Evolutionary conservation across 2,113 vertebrate genomes (phyloP).

Genomic region (Bucco capensis): DNA sequence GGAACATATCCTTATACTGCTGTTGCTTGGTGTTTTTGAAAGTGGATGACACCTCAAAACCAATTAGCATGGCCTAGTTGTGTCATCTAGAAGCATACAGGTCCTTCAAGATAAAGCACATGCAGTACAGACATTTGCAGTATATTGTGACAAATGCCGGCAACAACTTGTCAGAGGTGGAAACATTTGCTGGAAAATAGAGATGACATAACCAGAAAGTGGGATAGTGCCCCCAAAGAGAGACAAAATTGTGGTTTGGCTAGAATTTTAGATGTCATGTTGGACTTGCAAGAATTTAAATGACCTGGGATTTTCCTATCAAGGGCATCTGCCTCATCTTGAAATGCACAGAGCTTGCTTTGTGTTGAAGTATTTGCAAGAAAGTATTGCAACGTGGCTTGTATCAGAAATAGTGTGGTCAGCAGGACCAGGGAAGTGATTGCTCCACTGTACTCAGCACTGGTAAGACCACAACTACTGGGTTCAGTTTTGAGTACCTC

Average conservation of each 20-base stretch:
- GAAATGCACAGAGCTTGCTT: not conserved
- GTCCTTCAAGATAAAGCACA: not conserved
- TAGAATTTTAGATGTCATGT: not conserved
- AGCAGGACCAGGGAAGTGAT: not conserved
- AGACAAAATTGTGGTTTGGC: not conserved
- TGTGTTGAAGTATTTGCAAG: not conserved
- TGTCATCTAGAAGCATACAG: not conserved
- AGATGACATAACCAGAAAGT: not conserved
- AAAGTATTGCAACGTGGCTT: not conserved
- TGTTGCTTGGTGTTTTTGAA: constrained; percentile 5
- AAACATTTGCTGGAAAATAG: not conserved
- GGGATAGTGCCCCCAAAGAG: not conserved
- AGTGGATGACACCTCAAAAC: not conserved
- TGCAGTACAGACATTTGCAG: not conserved
- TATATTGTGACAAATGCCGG: not conserved
- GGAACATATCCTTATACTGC: not conserved
- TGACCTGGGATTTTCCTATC: not conserved
- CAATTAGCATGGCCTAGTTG: constrained; percentile 11
- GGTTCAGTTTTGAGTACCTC: not conserved
- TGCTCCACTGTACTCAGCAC: not conserved
- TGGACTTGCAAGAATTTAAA: not conserved
- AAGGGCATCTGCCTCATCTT: not conserved
- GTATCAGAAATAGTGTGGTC: not conserved
- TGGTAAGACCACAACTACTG: not conserved
- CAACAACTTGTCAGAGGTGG: not conserved